phyloP scores from a whole-genome alignment of 2,113 vertebrate species.

The Chlorodrepanis virens region DNA sequence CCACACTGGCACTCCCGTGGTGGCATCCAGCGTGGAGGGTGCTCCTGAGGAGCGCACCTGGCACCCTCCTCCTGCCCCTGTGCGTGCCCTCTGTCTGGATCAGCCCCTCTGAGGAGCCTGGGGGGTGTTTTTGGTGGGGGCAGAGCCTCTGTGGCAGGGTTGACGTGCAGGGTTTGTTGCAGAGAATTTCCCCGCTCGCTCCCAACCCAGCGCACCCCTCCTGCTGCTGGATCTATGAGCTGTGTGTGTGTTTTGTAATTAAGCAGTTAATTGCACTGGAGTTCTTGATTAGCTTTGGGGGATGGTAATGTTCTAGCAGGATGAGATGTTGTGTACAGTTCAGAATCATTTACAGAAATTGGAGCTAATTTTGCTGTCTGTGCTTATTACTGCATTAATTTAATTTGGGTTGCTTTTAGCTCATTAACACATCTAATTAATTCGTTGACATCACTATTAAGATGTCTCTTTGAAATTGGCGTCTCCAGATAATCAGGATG shows the following conservation, averaged over 20 bases:
- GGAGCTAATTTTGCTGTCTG: conserved; percentile 99
- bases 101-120: not conserved
- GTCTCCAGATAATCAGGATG: conserved; percentile 99
- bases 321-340: conserved; percentile 99
- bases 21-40: fast-evolving
- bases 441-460: conserved; percentile 99
- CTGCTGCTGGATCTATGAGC: conserved; percentile 68
- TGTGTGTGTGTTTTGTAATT: conserved; percentile 89
- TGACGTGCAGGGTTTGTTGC: not conserved
- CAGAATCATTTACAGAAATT: conserved; percentile 99
- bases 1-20: fast-evolving
- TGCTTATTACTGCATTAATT: conserved; percentile 99
- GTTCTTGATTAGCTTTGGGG: conserved; percentile 99
- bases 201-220: not conserved
- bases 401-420: conserved; percentile 99
- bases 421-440: conserved; percentile 99
- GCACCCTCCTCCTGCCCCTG: not conserved
- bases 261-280: conserved; percentile 99
- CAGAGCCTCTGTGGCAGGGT: not conserved
- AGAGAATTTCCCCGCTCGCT: not conserved
- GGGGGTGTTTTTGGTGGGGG: not conserved
- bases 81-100: fast-evolving
- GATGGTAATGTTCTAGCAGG: conserved; percentile 94
- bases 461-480: conserved; percentile 99
- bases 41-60: not conserved